Conservation (phyloP, 2,888 invertebrate species). For the Steinernema scapterisci region DNA sequence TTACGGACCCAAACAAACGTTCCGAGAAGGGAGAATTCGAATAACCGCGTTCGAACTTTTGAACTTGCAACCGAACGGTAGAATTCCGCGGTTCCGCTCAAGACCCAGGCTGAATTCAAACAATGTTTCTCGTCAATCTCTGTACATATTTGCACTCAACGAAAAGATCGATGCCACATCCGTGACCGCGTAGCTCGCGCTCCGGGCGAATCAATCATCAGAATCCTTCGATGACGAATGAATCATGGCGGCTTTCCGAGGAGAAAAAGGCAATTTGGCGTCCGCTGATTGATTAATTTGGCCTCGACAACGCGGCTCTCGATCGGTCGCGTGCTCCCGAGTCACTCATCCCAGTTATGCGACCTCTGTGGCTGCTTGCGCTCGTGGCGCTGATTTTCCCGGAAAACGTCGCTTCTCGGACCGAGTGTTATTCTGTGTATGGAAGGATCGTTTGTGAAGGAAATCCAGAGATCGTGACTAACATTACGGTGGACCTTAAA, state of each 20-base stretch:
- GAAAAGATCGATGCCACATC: not conserved
- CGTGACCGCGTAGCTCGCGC: not conserved
- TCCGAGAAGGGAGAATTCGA: no score
- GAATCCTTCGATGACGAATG: not conserved
- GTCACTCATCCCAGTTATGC: no score
- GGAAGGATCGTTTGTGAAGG: constrained; percentile 12
- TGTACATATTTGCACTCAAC: not conserved
- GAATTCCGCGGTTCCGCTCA: not conserved
- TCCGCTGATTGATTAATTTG: constrained; percentile 14
- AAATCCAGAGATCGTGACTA: not conserved
- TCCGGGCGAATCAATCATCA: not conserved
- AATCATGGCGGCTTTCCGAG: not conserved
- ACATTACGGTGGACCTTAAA: not conserved
- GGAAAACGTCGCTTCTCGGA: not conserved
- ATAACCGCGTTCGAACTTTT: not conserved
- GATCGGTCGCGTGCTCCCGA: no score
- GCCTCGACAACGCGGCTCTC: not conserved
- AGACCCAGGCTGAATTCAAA: not conserved
- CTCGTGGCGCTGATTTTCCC: not conserved
- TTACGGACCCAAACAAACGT: not conserved
- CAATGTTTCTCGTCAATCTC: not conserved
- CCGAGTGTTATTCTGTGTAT: constrained; percentile 9
- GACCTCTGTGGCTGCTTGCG: not conserved
- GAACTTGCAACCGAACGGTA: not conserved
- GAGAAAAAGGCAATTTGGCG: not conserved